Conservation (phyloP, 2,888 invertebrate species). For the Drosophila neonasuta region DNA sequence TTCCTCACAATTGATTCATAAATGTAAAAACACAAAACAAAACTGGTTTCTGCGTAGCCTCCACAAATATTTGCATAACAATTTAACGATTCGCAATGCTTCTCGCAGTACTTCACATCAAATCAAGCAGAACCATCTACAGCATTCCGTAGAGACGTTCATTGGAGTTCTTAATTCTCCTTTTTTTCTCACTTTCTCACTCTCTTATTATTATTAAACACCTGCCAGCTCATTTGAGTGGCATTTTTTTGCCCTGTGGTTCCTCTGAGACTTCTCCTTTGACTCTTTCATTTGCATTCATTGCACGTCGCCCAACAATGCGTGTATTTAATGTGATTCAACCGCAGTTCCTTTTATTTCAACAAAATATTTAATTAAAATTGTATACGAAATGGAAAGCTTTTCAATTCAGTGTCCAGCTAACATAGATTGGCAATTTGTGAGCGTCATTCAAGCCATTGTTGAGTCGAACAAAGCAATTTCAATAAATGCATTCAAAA, state of each 20-base stretch:
- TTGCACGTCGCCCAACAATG: conserved; percentile 6
- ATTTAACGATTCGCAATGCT: conserved; percentile 34
- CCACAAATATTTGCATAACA: conserved; percentile 50
- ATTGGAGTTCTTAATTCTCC: conserved; percentile 14
- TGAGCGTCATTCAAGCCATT: conserved; percentile 9
- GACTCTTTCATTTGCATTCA: conserved; percentile 39
- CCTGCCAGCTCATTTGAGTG: conserved; percentile 35
- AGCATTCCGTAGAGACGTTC: conserved; percentile 40
- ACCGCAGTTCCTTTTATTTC: neutral
- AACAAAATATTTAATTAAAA: conserved; percentile 23
- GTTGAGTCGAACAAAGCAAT: conserved; percentile 18
- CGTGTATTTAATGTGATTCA: conserved; percentile 19
- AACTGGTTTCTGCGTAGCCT: conserved; percentile 51
- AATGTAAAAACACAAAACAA: conserved; percentile 10
- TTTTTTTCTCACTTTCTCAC: neutral
- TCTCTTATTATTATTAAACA: conserved; percentile 27
- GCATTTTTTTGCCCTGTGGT: conserved; percentile 29
- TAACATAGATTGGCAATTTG: neutral
- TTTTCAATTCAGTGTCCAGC: neutral
- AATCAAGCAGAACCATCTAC: conserved; percentile 65
- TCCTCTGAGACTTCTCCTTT: conserved; percentile 18
- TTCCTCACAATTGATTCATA: conserved; percentile 68
- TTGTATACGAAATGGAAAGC: conserved; percentile 4
- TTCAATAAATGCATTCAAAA: conserved; percentile 4
- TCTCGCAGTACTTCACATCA: conserved; percentile 52